phyloP scores from a whole-genome alignment of 2,113 vertebrate genomes.

The Agelaius phoeniceus region DNA sequence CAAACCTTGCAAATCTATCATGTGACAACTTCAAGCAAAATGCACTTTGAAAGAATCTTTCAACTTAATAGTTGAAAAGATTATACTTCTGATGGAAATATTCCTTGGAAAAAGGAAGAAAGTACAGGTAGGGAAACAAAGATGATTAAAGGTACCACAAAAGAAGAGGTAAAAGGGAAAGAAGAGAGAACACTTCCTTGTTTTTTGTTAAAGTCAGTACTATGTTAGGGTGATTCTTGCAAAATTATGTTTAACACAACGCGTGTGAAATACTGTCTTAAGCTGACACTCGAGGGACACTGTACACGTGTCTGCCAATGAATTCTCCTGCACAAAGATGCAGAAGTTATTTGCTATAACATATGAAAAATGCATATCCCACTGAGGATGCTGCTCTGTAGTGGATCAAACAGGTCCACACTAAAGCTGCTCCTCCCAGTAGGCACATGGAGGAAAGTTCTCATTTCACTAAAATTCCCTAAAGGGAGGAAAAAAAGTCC shows the following conservation, averaged over 20 bases:
- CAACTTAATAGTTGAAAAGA: background rate
- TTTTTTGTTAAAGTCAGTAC: background rate
- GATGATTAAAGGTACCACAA: background rate
- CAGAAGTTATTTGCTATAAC: background rate
- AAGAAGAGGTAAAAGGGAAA: background rate
- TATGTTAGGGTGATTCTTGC: background rate
- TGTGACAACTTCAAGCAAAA: background rate
- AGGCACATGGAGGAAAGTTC: background rate
- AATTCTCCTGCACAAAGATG: background rate
- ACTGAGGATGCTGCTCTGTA: background rate
- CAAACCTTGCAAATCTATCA: background rate
- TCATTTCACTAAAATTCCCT: background rate
- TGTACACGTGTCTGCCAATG: background rate
- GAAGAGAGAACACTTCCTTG: background rate
- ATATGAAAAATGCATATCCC: background rate
- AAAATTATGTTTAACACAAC: background rate
- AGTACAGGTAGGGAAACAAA: background rate
- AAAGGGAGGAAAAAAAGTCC: no score
- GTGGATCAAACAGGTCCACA: background rate
- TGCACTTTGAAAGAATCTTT: background rate
- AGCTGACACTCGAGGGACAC: background rate
- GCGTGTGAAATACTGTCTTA: background rate
- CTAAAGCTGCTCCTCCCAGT: background rate
- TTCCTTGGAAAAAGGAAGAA: background rate
- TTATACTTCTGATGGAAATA: background rate